Percentiles rank a stretch among this genome's conserved stretches.
phyloP scores from a whole-genome alignment of 2,797 vertebrate species.

The Artibeus jamaicensis region DNA sequence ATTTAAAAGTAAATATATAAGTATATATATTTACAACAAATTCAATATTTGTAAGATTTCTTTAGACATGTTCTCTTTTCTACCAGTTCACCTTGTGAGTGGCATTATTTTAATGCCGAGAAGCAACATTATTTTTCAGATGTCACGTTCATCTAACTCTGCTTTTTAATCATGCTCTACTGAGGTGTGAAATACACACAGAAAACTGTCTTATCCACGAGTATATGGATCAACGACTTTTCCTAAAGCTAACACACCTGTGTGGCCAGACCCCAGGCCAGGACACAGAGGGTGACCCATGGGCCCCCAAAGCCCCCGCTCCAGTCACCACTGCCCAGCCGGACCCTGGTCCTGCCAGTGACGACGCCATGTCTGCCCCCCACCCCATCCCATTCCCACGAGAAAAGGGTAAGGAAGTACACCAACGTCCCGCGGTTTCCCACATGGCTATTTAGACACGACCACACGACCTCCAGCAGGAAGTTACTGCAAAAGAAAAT shows the following conservation, averaged over 20 bases:
- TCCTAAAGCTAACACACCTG: neutral
- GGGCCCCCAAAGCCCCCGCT: neutral
- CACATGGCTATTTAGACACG: neutral
- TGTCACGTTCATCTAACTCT: neutral
- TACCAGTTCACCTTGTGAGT: neutral
- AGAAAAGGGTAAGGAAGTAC: neutral
- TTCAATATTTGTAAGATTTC: neutral
- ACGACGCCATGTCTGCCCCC: neutral
- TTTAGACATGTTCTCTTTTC: neutral
- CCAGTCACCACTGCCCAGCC: accelerated
- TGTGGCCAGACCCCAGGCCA: neutral
- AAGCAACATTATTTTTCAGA: neutral
- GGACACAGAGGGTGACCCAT: neutral
- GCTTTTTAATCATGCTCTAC: neutral
- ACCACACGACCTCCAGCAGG: neutral
- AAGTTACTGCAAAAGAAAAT: too few species aligned
- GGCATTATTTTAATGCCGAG: neutral
- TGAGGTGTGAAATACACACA: neutral
- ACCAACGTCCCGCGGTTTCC: neutral
- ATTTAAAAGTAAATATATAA: neutral
- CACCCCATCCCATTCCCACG: neutral
- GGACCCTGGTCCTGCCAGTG: neutral
- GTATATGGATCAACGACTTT: too few species aligned
- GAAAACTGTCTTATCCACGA: neutral
- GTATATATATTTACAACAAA: neutral